Percentiles rank a stretch among this genome's conserved stretches.
phyloP scores from a whole-genome alignment of 2,888 invertebrate species.

The Magallana nippona region DNA sequence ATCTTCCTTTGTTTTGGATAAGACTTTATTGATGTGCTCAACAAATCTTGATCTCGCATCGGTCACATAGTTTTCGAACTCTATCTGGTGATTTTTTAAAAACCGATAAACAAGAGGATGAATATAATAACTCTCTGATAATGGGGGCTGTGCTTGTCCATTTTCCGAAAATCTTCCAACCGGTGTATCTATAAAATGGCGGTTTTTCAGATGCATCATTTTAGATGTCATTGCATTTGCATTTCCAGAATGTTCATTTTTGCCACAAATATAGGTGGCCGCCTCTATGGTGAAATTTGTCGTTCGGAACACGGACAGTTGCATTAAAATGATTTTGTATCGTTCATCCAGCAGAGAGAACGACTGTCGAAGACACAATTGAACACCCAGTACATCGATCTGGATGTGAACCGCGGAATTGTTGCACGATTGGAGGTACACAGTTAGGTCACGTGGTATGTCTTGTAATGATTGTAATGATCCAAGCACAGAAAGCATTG shows the following conservation, averaged over 20 bases:
- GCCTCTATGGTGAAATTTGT: neutral
- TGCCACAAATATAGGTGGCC: neutral
- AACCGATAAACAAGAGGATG: constrained; percentile 4
- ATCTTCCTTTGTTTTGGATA: neutral
- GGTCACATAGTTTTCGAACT: neutral
- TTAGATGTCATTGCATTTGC: neutral
- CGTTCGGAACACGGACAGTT: neutral
- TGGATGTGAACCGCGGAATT: neutral
- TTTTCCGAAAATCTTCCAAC: neutral
- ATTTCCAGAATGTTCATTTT: neutral
- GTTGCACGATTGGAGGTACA: neutral
- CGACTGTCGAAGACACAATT: neutral
- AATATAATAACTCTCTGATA: neutral
- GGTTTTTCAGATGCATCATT: neutral
- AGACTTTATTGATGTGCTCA: neutral
- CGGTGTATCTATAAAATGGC: neutral
- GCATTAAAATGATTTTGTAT: neutral
- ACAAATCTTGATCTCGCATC: neutral
- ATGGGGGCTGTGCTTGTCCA: neutral
- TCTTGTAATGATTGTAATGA: neutral
- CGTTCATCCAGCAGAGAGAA: neutral
- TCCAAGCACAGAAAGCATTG: neutral
- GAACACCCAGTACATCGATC: neutral
- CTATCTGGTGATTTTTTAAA: neutral
- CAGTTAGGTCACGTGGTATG: neutral